Evolutionary conservation across 1,140 invertebrate genomes (phyloP).

Genomic region (Agrypnia vestita): DNA sequence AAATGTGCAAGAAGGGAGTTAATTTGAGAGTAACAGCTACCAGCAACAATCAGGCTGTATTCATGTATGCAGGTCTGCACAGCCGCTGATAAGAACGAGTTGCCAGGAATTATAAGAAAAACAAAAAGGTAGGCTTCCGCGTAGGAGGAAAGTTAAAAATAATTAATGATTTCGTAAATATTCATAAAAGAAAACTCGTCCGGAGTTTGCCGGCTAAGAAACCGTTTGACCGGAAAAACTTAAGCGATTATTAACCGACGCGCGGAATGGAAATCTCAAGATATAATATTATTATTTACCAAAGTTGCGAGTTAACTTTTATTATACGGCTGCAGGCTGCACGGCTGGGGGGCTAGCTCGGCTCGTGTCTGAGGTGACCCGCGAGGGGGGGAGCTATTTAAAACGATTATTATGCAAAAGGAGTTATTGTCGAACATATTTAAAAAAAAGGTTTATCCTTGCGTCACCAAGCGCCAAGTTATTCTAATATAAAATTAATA

Average conservation of each 20-base stretch:
- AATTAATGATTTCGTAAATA: conserved; percentile 63
- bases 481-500: too few relatives aligned
- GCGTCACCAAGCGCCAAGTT: too few relatives aligned
- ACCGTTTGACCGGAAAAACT: conserved; percentile 62
- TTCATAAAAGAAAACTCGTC: conserved; percentile 61
- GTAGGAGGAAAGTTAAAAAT: conserved; percentile 60
- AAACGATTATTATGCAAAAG: too few relatives aligned
- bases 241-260: conserved; percentile 62
- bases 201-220: conserved; percentile 56
- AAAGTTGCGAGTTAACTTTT: conserved; percentile 53
- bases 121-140: conserved; percentile 52
- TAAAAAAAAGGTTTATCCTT: too few relatives aligned
- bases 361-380: conserved; percentile 9
- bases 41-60: conserved; percentile 57
- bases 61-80: conserved; percentile 61
- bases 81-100: conserved; percentile 58
- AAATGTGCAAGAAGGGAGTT: conserved; percentile 52
- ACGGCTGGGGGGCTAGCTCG: not conserved
- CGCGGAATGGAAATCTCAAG: conserved; percentile 60
- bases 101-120: conserved; percentile 58
- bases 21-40: conserved; percentile 51
- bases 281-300: conserved; percentile 56
- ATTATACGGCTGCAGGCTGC: conserved; percentile 41
- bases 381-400: too few relatives aligned
- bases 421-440: too few relatives aligned